Percentiles rank a stretch among this genome's conserved stretches.
These are phyloP conservation scores for Lutraria lutraria DNA, from an alignment of 2,888 invertebrate species.

Conservation along the genomic window DNA sequence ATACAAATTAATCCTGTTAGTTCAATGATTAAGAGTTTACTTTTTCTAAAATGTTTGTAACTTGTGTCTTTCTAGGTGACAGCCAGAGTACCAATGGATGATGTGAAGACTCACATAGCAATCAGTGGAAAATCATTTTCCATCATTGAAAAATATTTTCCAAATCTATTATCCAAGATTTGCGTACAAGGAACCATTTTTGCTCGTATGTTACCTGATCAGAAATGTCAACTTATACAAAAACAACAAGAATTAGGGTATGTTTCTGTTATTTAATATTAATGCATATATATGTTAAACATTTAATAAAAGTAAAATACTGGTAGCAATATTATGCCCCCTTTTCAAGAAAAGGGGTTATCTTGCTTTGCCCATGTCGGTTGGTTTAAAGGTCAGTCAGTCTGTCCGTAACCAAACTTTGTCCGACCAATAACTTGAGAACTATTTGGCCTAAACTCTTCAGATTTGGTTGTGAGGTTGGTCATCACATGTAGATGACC, in stretches of 20 bases:
- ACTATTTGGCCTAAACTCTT: too few species aligned
- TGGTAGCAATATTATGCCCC: too few species aligned
- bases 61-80: conserved; percentile 44
- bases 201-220: conserved; percentile 97
- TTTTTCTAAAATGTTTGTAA: background rate
- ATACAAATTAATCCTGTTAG: too few species aligned
- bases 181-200: conserved; percentile 92
- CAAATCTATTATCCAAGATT: conserved; percentile 90
- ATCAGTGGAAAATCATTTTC: conserved; percentile 91
- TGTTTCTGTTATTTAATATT: conserved; percentile 28
- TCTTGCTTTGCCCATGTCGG: too few species aligned
- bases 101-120: conserved; percentile 85
- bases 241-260: conserved; percentile 95
- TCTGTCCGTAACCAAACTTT: too few species aligned
- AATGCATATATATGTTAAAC: too few species aligned
- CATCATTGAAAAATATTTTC: conserved; percentile 91
- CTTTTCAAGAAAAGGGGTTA: too few species aligned
- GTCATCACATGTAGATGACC: too few species aligned
- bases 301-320: too few species aligned
- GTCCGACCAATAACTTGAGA: too few species aligned
- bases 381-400: too few species aligned
- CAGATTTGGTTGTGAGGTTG: too few species aligned
- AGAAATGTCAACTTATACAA: conserved; percentile 96
- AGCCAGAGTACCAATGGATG: conserved; percentile 44
- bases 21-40: background rate